Evolutionary conservation across 2,113 vertebrate genomes (phyloP), one percentile per base, ranked within the genome.

Genomic region (Gallinago media): DNA sequence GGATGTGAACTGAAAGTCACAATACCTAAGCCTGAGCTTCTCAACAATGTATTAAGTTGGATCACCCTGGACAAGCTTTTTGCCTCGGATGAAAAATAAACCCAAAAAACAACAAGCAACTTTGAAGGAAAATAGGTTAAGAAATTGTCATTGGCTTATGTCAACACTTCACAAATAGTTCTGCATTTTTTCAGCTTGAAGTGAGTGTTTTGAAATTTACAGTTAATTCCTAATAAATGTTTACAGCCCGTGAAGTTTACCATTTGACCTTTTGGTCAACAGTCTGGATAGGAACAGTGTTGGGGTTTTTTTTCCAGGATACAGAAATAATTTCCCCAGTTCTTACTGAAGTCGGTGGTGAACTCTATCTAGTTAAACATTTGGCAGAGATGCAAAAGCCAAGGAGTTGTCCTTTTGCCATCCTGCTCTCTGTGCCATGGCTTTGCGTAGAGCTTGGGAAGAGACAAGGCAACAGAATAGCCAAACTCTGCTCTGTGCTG

Each of bases 21-120:
- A 18, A 1, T 8, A 6, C 9, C 16, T 44, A 56, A 38, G 56
- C 58, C 29, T 42, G 66, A 72, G 47, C 34, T 77, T 50, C 68
- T 50, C 2, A 0, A 65, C 75, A n/a, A 0, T 58, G 49, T 22
- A 2, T 34, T 19, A 19, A 31, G 29, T 59, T 71, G 17, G 26
- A 29, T 68, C 44, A 61, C 55, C 71, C 52, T 44, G 34, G 40
- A 68, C n/a, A 58, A 61, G 20, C 26, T 75, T 71, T 70, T 86
- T 56, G 46, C n/a, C 50, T 62, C 10, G 13, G 47, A 12, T 34
- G 3, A 4, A 3, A 9, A 25, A 34, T 15, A 52, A 52, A 54
- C 52, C 47, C 47, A 22, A 34, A 42, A n/a, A n/a, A 6, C 31
- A 65, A n/a, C 23, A 56, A 19, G n/a, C 16, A 66, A 34, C 38